Evolutionary conservation across 2,888 invertebrate genomes (phyloP).

Genomic region (Latheticus oryzae): DNA sequence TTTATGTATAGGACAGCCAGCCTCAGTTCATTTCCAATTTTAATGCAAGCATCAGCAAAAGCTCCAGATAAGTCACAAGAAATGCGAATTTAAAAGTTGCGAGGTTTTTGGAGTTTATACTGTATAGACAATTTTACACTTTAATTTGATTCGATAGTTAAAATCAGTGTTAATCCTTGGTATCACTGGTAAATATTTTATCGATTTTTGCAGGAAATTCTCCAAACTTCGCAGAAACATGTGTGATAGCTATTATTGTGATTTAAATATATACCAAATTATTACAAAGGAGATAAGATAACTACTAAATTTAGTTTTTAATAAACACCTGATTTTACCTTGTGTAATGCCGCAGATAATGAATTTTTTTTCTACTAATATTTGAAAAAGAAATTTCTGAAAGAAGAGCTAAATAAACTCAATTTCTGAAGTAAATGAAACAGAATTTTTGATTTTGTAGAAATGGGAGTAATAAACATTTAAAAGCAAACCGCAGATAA

Average conservation of each 20-base stretch:
- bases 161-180: conserved; percentile 15
- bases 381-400: neutral
- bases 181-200: conserved; percentile 18
- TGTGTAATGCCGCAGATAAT: neutral
- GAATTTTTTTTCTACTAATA: conserved; percentile 8
- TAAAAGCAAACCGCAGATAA: conserved; percentile 6
- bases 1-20: conserved; percentile 21
- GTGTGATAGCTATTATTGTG: conserved; percentile 22
- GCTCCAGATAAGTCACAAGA: no score
- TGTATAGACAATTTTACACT: no score
- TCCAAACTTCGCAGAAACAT: conserved; percentile 30
- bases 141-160: conserved; percentile 12
- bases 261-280: conserved; percentile 28
- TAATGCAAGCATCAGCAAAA: conserved; percentile 12
- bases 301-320: conserved; percentile 24
- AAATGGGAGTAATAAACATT: conserved; percentile 10
- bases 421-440: conserved; percentile 17
- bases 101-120: neutral
- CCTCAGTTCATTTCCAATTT: conserved; percentile 29
- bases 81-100: no score
- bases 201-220: conserved; percentile 13
- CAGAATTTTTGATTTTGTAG: conserved; percentile 16
- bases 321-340: conserved; percentile 13
- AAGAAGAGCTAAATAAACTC: conserved; percentile 9
- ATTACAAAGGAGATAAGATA: conserved; percentile 28